Base-by-base conservation (phyloP, 2,888 invertebrate genomes). In the Resseliella maxima region DNA sequence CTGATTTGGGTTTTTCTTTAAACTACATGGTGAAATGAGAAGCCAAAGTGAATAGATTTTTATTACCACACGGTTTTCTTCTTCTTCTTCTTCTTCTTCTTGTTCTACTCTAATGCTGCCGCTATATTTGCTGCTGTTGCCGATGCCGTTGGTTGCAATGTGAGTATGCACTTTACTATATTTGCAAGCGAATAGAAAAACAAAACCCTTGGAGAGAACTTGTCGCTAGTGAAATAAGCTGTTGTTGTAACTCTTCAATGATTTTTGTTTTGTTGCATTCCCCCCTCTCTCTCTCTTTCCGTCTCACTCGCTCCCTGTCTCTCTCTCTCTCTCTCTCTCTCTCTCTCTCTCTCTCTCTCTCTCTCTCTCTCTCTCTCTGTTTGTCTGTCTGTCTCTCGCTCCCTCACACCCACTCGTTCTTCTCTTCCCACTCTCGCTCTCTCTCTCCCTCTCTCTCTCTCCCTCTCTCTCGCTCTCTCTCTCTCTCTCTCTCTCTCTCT, bases 11-110 rank as follows among this genome's bases (percentile, higher is more conserved):
- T 72, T 72, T 35, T 72, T 35, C 8, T 72, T 72, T 72, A 12
- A 72, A 72, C 72, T 72, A 0, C 18, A 72, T 31, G 72, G 72
- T 72, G 72, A 72, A 72, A 72, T 35, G 72, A 31, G 72, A 72
- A 72, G 72, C 72, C 72, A 72, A 72, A 72, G 72, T 31, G 72
- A 72, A 72, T 31, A 72, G 72, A 72, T 72, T 72, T 35, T 72
- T 72, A 72, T 72, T 35, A 72, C 72, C 72, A 35, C 72, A 31
- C 6, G 6, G 0, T 72, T 35, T 72, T 72, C 12, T 31, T 31
- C 35, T 12, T 59, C 50, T 50, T 2, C 27, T 72, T 6, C 31
- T 12, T 31, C 12, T 35, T 59, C 59, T 3, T 6, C 24, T 24
- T 59, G 46, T 18, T n/a, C n/a, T n/a, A n/a, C n/a, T n/a, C n/a